Evolutionary conservation across 2,888 invertebrate genomes (phyloP), one percentile per base, ranked within the genome.

Genomic region (Petrophora chlorosata): DNA sequence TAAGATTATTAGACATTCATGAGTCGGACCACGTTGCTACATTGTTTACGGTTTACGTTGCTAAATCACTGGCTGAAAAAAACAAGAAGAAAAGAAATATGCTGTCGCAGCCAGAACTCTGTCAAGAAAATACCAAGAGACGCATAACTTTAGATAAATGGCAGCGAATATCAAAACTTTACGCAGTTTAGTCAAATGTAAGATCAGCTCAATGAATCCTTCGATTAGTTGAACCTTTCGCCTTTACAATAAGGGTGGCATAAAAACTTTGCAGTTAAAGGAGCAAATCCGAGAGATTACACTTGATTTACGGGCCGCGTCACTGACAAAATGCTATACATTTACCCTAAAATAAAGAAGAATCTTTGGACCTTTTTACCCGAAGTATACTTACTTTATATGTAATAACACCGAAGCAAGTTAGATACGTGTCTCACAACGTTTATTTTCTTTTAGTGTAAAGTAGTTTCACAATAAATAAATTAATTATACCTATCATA

Each of bases 291-390:
- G 26, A 19, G 23, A 43, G 39, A 50, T 44, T 40, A 45, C 26
- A 16, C 17, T 14, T 22, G 44, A 50, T 50, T 50, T 45, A 50
- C 32, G 26, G 30, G 36, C 35, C 44, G 32, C 22, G 44, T 17
- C 32, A 41, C 25, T 41, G 45, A 45, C 35, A 49, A 51, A 40
- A 51, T 51, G 19, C 41, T 33, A 30, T 14, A 26, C 44, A 25
- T 44, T 35, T 36, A 30, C 13, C 23, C 10, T 25, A 16, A 33
- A 36, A 39, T 38, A 41, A 35, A 25, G 33, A 26, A 42, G 47
- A 38, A 42, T 42, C 42, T 33, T 13, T 42, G 14, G n/a, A 26
- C 14, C 19, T 26, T 16, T 16, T 12, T 48, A 19, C n/a, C n/a
- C 19, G 16, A 13, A 5, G 12, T 19, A 14, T n/a, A 28, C 28